Conservation (phyloP, 2,888 invertebrate genomes). For the Diarsia dahlii region DNA sequence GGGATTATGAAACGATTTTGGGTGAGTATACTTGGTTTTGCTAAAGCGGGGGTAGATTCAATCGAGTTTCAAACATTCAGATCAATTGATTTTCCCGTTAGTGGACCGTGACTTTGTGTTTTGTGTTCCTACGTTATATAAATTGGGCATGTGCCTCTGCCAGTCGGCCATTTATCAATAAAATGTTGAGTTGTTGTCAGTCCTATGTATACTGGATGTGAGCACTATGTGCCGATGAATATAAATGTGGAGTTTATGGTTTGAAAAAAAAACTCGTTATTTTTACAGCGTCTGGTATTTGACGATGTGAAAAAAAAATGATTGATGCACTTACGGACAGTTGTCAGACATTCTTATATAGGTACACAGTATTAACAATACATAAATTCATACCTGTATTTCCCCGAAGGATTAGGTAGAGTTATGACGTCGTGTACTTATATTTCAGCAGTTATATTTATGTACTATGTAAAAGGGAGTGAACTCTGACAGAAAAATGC, state of each 20-base stretch:
- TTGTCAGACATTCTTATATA: not conserved
- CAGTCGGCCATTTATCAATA: constrained; percentile 64
- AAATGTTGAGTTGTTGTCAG: constrained; percentile 58
- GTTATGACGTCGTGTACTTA: not conserved
- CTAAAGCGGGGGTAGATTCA: constrained; percentile 51
- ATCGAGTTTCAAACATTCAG: constrained; percentile 59
- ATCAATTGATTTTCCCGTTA: constrained; percentile 59
- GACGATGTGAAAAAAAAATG: not conserved
- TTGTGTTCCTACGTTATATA: constrained; percentile 57
- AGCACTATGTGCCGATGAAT: constrained; percentile 27
- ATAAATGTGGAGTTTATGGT: not conserved
- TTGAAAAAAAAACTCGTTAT: not conserved
- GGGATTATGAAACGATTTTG: constrained; percentile 43
- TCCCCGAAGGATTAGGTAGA: not conserved
- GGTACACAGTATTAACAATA: not conserved
- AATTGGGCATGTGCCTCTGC: constrained; percentile 53
- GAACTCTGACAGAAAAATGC: too few relatives aligned
- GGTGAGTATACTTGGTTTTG: constrained; percentile 32
- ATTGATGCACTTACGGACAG: not conserved
- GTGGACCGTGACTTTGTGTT: constrained; percentile 59
- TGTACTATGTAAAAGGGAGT: not conserved
- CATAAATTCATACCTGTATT: not conserved
- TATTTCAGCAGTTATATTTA: not conserved
- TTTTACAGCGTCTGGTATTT: not conserved
- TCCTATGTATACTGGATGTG: constrained; percentile 41